Evolutionary conservation across 2,888 invertebrate species (phyloP), one percentile per base, ranked within the genome.

Genomic region (Thereva unica): DNA sequence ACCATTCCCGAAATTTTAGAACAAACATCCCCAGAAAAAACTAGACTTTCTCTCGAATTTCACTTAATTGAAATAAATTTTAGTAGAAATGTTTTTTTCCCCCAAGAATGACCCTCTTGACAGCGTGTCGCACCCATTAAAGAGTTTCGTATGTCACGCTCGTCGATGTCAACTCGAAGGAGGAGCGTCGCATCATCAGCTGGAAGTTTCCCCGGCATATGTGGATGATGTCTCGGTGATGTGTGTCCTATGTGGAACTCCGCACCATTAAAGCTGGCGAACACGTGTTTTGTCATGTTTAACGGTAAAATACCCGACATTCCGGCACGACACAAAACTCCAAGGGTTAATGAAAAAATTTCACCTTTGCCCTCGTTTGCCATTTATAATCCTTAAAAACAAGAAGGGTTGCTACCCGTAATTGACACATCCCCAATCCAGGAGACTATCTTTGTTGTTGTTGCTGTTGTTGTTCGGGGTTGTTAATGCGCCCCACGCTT

Each of bases 321-420:
- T 23, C 55, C 47, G 10, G 65, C 55, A 65, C 55, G 55, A 40
- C 56, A 40, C 41, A 54, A 47, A 47, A 38, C 59, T 55, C 65
- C 12, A 65, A 56, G 55, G 65, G 65, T 56, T 65, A 65, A 65
- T 65, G 65, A 56, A 56, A 65, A 65, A 55, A 47, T 42, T 65
- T 65, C 65, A 65, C 64, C 64, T 65, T 55, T 65, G 47, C 49
- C 49, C 65, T 47, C 65, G 47, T 55, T 65, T 55, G 65, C 55
- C 56, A 45, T 65, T 65, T 65, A 56, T 65, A 65, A 65, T 49
- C 44, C 65, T 49, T 38, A 55, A 64, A 23, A 64, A 55, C 65
- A 9, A 47, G 47, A 34, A 65, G 56, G 55, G 40, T 40, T 23
- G 12, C 38, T 49, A 23, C 40, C 61, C 42, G 47, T 61, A 61